Percentiles rank a stretch among this genome's conserved stretches.
phyloP scores from a whole-genome alignment of 1,140 invertebrate species.

The Octopus sinensis region DNA sequence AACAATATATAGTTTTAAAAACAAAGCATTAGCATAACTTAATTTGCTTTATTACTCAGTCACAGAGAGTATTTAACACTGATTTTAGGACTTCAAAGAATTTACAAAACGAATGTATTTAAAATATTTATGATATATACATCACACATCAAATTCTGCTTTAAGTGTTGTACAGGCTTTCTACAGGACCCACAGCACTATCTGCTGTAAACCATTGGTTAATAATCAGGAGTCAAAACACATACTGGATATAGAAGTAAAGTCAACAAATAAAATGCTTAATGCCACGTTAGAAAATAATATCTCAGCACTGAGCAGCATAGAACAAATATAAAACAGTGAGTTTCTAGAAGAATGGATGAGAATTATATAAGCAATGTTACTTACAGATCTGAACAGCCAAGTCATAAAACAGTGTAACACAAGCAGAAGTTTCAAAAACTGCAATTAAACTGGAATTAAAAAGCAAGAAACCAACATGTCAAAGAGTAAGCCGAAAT shows the following conservation, averaged over 20 bases:
- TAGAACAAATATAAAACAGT: neutral
- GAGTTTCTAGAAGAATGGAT: neutral
- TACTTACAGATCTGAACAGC: constrained; percentile 60
- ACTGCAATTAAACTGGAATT: constrained; percentile 59
- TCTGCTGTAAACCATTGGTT: neutral
- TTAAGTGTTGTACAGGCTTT: too few relatives aligned
- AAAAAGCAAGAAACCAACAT: constrained; percentile 10
- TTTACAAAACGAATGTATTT: too few relatives aligned
- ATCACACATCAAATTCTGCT: too few relatives aligned
- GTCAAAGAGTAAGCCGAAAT: too few relatives aligned
- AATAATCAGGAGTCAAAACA: neutral
- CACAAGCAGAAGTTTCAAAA: constrained; percentile 60
- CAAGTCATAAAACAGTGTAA: constrained; percentile 60
- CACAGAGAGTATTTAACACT: too few relatives aligned
- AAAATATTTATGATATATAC: too few relatives aligned
- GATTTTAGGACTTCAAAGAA: too few relatives aligned
- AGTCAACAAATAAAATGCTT: neutral
- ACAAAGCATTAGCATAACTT: too few relatives aligned
- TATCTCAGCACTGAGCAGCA: neutral
- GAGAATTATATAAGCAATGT: neutral
- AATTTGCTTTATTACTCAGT: too few relatives aligned
- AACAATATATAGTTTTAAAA: too few relatives aligned
- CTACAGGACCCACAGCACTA: neutral
- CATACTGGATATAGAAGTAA: neutral
- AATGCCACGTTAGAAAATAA: neutral